Percentiles rank a stretch among this genome's conserved stretches.
phyloP scores from a whole-genome alignment of 1,140 invertebrate genomes.

The Campoletis sonorensis region DNA sequence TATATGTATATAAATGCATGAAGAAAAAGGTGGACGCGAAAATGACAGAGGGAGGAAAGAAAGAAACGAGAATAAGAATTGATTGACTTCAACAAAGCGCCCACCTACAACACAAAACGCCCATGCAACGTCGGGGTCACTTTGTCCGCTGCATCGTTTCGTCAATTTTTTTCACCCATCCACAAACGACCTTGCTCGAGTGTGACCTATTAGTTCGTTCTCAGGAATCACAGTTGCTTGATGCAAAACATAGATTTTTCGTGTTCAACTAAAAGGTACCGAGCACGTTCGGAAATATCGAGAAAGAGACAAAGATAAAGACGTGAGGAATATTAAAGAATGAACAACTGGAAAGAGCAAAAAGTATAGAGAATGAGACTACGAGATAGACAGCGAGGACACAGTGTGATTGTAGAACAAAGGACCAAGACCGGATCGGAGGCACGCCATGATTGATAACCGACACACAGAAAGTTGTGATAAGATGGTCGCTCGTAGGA shows the following conservation, averaged over 20 bases:
- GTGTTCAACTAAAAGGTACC: no score
- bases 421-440: conserved; percentile 65
- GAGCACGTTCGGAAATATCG: no score
- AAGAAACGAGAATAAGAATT: neutral
- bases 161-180: no score
- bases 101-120: no score
- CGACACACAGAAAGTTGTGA: conserved; percentile 50
- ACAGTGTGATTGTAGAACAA: conserved; percentile 18
- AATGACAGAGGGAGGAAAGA: neutral
- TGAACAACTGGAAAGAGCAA: neutral
- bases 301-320: neutral
- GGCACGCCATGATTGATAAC: conserved; percentile 48
- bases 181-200: no score
- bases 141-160: no score
- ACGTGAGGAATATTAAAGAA: neutral
- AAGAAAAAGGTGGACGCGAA: neutral
- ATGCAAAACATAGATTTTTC: no score
- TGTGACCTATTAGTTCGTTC: no score
- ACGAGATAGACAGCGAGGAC: neutral
- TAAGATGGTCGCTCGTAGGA: conserved; percentile 48
- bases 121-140: no score
- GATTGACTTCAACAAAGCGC: neutral
- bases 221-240: no score
- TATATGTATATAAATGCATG: neutral
- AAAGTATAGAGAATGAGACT: neutral